A percentile compares a stretch with the other conserved stretches of the same genome.
These are phyloP conservation scores for Anoplophora glabripennis DNA, from an alignment of 1,140 invertebrate species.

Conservation along the genomic window DNA sequence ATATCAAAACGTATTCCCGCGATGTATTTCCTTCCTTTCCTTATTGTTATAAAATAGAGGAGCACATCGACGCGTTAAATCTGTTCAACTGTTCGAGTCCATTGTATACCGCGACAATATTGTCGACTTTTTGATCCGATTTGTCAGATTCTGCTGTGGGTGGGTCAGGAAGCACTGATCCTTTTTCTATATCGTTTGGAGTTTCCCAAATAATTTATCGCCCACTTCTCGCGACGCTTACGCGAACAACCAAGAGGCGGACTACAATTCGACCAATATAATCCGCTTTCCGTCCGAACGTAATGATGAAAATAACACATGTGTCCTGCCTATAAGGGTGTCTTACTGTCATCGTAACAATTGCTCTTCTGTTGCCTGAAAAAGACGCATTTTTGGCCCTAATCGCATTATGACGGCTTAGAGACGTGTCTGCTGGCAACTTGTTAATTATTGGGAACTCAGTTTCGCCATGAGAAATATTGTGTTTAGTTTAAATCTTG, in stretches of 20 bases:
- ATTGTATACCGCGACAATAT: slow-evolving; percentile 47
- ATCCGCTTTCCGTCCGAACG: slow-evolving; percentile 44
- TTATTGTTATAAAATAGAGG: slow-evolving; percentile 12
- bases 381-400: slow-evolving; percentile 33
- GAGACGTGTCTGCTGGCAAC: slow-evolving; percentile 24
- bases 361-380: slow-evolving; percentile 33
- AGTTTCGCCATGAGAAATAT: slow-evolving; percentile 19
- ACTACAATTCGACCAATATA: slow-evolving; percentile 41
- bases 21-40: neutral
- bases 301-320: slow-evolving; percentile 50
- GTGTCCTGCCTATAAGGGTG: slow-evolving; percentile 46
- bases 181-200: slow-evolving; percentile 47
- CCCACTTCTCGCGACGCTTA: too few relatives aligned
- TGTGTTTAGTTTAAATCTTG: slow-evolving; percentile 28
- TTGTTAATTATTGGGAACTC: slow-evolving; percentile 30
- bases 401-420: slow-evolving; percentile 36
- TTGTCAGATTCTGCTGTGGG: slow-evolving; percentile 48
- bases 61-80: slow-evolving; percentile 42
- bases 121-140: slow-evolving; percentile 52
- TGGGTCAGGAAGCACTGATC: slow-evolving; percentile 43
- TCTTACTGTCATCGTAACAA: slow-evolving; percentile 49
- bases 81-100: slow-evolving; percentile 24
- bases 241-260: neutral
- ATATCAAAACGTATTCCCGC: neutral
- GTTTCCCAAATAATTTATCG: slow-evolving; percentile 17